Evolutionary conservation across 2,888 invertebrate species (phyloP).

Genomic region (Eilema depressum): DNA sequence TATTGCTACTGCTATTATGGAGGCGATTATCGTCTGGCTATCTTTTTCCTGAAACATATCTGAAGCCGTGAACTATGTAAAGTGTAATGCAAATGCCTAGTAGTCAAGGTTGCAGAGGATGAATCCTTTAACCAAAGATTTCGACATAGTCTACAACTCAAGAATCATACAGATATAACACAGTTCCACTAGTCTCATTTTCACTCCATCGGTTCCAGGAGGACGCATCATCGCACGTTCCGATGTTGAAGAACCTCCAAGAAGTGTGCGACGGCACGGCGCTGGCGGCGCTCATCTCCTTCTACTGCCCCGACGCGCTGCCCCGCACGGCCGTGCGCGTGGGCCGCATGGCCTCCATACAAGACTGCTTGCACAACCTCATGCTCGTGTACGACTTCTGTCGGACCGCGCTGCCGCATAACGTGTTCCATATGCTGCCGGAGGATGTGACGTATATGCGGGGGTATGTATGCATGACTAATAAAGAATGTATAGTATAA

Average conservation of each 20-base stretch:
- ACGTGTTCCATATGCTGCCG: conserved; percentile 97
- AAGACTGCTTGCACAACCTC: conserved; percentile 97
- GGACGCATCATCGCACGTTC: conserved; percentile 87
- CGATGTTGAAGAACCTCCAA: conserved; percentile 92
- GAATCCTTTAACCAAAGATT: no score
- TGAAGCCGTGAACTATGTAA: no score
- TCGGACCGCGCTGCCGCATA: conserved; percentile 93
- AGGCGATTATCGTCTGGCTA: no score
- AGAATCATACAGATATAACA: no score
- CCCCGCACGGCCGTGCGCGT: conserved; percentile 85
- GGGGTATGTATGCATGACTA: conserved; percentile 86
- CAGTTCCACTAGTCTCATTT: neutral
- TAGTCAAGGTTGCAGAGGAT: no score
- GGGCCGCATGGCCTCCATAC: conserved; percentile 91
- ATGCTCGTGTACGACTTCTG: conserved; percentile 96
- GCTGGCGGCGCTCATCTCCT: conserved; percentile 94
- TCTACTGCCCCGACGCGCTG: conserved; percentile 91
- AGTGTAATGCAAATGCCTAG: no score
- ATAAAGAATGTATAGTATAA: no score
- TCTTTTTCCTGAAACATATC: no score
- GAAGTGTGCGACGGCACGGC: conserved; percentile 97
- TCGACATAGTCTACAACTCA: no score
- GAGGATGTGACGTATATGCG: conserved; percentile 98
- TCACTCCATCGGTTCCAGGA: conserved; percentile 77
- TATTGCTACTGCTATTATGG: no score